Evolutionary conservation across 1,140 invertebrate genomes (phyloP).

Genomic region (Drosophila athabasca): DNA sequence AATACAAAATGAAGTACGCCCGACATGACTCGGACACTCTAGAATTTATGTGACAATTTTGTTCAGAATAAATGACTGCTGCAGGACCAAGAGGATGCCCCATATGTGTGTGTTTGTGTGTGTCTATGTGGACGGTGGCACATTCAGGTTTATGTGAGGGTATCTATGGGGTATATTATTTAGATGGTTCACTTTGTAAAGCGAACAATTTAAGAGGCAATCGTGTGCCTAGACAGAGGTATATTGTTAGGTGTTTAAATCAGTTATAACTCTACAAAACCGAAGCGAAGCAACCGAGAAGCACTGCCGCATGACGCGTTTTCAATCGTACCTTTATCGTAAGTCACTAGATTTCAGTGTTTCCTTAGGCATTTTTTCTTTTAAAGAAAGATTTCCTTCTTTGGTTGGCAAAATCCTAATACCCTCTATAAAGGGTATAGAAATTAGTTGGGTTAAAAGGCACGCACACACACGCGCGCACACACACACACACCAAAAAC

Average conservation of each 20-base stretch:
- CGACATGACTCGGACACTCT: constrained; percentile 70
- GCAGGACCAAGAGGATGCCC: constrained; percentile 32
- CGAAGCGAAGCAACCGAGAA: no score
- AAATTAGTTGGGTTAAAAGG: constrained; percentile 77
- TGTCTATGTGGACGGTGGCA: constrained; percentile 2
- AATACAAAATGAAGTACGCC: constrained; percentile 80
- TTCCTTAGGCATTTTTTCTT: no score
- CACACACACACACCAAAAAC: constrained; percentile 22
- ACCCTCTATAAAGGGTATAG: constrained; percentile 1
- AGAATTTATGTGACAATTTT: constrained; percentile 80
- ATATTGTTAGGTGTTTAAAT: no score
- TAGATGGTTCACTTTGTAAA: no score
- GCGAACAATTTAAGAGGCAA: no score
- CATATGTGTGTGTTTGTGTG: constrained; percentile 33
- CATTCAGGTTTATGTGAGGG: constrained; percentile 39
- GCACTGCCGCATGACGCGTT: no score
- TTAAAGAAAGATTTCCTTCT: background rate
- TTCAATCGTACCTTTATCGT: no score
- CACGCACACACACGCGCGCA: constrained; percentile 54
- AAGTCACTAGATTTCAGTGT: no score
- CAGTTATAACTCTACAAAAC: no score
- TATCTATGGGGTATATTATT: constrained; percentile 5
- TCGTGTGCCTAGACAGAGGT: no score
- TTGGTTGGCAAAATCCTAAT: background rate
- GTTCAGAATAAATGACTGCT: constrained; percentile 70